Percentiles rank a stretch among this genome's conserved stretches.
Conservation (phyloP, 2,888 invertebrate species). For the Empis livida region DNA sequence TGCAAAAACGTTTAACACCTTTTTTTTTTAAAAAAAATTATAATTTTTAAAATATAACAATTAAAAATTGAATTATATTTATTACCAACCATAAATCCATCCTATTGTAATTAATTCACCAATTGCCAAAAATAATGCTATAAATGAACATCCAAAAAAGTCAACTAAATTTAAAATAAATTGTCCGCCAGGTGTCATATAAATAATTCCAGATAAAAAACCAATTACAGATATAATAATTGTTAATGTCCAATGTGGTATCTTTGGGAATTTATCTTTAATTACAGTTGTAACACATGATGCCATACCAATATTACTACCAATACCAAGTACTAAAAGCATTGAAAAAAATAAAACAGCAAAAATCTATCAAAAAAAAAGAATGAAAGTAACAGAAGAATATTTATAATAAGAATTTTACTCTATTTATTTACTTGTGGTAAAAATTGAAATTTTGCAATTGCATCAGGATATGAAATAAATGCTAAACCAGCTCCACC, state of each 20-base stretch:
- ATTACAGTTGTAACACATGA: slow-evolving; percentile 37
- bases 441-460: slow-evolving; percentile 39
- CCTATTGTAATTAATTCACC: slow-evolving; percentile 54
- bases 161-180: slow-evolving; percentile 59
- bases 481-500: slow-evolving; percentile 69
- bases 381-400: background rate
- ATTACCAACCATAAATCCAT: slow-evolving; percentile 56
- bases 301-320: slow-evolving; percentile 36
- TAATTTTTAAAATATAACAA: background rate
- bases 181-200: slow-evolving; percentile 58
- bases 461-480: slow-evolving; percentile 52
- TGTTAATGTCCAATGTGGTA: slow-evolving; percentile 41
- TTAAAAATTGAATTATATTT: background rate
- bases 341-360: slow-evolving; percentile 44
- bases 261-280: slow-evolving; percentile 35
- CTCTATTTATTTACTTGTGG: slow-evolving; percentile 36
- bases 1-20: slow-evolving; percentile 51
- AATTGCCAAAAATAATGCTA: slow-evolving; percentile 53
- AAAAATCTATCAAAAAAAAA: slow-evolving; percentile 28
- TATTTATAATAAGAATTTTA: background rate
- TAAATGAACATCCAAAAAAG: slow-evolving; percentile 60
- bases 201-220: slow-evolving; percentile 45
- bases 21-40: slow-evolving; percentile 1
- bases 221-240: slow-evolving; percentile 36
- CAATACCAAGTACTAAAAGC: slow-evolving; percentile 39